phyloP scores from a whole-genome alignment of 2,888 invertebrate species.

The Hipparchia semele region DNA sequence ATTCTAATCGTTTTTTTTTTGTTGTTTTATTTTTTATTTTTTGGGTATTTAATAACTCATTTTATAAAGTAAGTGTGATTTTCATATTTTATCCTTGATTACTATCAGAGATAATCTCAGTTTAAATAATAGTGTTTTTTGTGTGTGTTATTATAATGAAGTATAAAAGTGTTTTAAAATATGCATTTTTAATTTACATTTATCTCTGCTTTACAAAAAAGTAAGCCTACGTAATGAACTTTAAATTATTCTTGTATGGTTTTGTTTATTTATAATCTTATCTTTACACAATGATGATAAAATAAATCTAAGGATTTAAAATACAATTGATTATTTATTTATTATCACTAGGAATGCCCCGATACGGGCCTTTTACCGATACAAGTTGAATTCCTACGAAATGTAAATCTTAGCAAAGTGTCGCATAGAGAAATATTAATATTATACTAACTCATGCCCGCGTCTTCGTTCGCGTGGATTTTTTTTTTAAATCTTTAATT shows the following conservation, averaged over 20 bases:
- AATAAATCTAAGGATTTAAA: neutral
- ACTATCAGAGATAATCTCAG: no score
- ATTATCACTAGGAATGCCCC: no score
- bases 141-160: neutral
- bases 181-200: neutral
- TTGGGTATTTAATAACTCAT: neutral
- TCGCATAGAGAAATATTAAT: no score
- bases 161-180: neutral
- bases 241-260: neutral
- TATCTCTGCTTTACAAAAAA: neutral
- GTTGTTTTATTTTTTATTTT: neutral
- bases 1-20: constrained; percentile 8
- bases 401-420: no score
- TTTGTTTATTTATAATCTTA: neutral
- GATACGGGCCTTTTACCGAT: no score
- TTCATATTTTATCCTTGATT: no score
- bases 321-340: neutral
- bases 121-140: no score
- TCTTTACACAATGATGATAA: neutral
- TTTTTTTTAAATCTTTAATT: no score
- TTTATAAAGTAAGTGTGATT: no score
- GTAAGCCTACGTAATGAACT: neutral
- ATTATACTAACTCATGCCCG: no score
- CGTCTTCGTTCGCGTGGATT: no score
- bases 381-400: no score